phyloP scores from a whole-genome alignment of 2,888 invertebrate species.

The Nasonia oneida region DNA sequence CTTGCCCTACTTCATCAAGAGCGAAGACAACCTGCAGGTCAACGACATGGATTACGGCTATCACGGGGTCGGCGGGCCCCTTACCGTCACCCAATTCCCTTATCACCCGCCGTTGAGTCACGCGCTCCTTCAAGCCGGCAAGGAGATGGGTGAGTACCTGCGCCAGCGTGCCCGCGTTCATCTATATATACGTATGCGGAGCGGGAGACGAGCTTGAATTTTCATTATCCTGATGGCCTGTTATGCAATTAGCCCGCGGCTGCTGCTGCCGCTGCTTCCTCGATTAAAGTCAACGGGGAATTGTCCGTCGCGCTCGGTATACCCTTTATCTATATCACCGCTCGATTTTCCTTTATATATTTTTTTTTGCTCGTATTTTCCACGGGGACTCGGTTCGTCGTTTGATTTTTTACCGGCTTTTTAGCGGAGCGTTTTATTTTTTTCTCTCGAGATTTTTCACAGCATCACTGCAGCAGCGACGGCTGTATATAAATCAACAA shows the following conservation, averaged over 20 bases:
- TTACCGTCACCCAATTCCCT: constrained; percentile 90
- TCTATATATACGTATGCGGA: not conserved
- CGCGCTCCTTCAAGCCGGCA: constrained; percentile 88
- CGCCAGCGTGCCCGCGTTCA: not conserved
- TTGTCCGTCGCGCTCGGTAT: not conserved
- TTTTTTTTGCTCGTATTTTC: not conserved
- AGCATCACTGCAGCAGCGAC: too few species aligned
- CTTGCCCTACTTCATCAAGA: constrained; percentile 93
- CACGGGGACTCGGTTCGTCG: too few species aligned
- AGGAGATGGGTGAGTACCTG: constrained; percentile 84
- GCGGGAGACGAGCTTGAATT: constrained; percentile 12
- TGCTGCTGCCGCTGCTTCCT: not conserved
- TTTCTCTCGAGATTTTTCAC: too few species aligned
- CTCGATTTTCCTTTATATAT: not conserved
- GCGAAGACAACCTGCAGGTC: constrained; percentile 88
- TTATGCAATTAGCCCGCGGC: constrained; percentile 17
- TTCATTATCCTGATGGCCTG: constrained; percentile 31
- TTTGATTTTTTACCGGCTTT: too few species aligned
- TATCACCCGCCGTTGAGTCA: constrained; percentile 92
- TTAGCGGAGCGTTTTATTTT: too few species aligned
- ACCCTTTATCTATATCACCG: not conserved
- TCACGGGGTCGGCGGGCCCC: constrained; percentile 88
- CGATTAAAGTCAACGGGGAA: not conserved
- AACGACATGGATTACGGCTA: constrained; percentile 88
- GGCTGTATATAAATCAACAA: too few species aligned